Conservation (phyloP, 64 coral and sea anemone genomes). For the Trachythela sp. region DNA sequence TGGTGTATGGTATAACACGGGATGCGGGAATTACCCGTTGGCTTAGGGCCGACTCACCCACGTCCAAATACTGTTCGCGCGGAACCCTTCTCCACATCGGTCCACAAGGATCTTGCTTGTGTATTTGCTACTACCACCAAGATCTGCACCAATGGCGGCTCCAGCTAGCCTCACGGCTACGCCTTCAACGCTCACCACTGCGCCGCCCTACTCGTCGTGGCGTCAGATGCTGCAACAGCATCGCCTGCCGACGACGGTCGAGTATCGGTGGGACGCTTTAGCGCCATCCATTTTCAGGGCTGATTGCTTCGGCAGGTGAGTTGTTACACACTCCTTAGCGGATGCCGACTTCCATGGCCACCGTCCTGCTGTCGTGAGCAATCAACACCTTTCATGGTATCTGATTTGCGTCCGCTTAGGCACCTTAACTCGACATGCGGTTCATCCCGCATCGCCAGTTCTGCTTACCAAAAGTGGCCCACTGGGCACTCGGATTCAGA, state of each 20-base stretch:
- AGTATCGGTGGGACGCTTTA: background rate
- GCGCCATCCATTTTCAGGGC: conserved; percentile 28
- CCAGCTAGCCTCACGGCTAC: background rate
- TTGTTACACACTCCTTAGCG: conserved; percentile 34
- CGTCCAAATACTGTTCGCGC: conserved; percentile 23
- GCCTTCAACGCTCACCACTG: background rate
- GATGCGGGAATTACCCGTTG: background rate
- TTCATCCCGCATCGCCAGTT: conserved; percentile 80
- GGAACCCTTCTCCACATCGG: conserved; percentile 39
- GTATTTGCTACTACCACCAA: conserved; percentile 47
- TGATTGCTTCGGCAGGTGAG: conserved; percentile 3
- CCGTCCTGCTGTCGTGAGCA: background rate
- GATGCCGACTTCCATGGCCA: conserved; percentile 24
- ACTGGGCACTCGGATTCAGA: conserved; percentile 58
- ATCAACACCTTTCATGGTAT: background rate
- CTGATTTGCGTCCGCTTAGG: conserved; percentile 43
- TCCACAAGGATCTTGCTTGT: conserved; percentile 14
- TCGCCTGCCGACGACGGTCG: background rate
- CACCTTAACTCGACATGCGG: conserved; percentile 51
- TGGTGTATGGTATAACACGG: too few relatives aligned
- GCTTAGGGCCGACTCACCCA: conserved; percentile 36
- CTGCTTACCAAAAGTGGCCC: conserved; percentile 83
- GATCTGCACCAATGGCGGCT: background rate
- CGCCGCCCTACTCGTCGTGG: background rate
- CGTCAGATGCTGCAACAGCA: background rate